A percentile compares a stretch with the other conserved stretches of the same genome.
These are phyloP conservation scores for Eubucco bourcierii DNA, from an alignment of 2,113 vertebrate genomes.

Conservation along the genomic window DNA sequence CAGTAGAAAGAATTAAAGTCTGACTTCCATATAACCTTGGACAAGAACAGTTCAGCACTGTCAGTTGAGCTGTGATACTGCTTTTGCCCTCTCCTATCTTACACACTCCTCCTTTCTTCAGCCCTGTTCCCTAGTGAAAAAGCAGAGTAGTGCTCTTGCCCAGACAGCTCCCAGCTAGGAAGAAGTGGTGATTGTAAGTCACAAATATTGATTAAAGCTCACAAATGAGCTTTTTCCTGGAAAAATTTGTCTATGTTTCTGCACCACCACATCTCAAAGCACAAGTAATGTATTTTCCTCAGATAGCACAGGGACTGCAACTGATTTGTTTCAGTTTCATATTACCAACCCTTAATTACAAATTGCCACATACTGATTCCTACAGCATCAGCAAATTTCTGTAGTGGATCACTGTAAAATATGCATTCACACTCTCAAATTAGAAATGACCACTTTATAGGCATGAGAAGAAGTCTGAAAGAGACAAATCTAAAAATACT, in stretches of 20 bases:
- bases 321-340: neutral
- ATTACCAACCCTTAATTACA: neutral
- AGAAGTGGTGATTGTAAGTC: neutral
- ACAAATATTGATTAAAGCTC: neutral
- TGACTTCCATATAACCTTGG: neutral
- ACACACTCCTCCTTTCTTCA: neutral
- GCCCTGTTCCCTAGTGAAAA: neutral
- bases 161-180: neutral
- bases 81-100: neutral
- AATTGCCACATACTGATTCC: neutral
- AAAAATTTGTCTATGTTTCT: neutral
- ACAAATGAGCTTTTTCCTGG: neutral
- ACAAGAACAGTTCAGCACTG: neutral
- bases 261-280: neutral
- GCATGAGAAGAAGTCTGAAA: neutral
- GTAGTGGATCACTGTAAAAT: neutral
- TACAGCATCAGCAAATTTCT: neutral
- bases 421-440: neutral
- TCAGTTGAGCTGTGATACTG: neutral
- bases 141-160: neutral
- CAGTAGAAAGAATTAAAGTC: neutral
- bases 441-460: conserved; percentile 39
- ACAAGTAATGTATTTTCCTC: neutral
- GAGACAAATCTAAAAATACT: conserved; percentile 46
- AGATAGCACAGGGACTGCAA: neutral